Conservation (phyloP, 2,113 vertebrate species). For the Laticauda colubrina region DNA sequence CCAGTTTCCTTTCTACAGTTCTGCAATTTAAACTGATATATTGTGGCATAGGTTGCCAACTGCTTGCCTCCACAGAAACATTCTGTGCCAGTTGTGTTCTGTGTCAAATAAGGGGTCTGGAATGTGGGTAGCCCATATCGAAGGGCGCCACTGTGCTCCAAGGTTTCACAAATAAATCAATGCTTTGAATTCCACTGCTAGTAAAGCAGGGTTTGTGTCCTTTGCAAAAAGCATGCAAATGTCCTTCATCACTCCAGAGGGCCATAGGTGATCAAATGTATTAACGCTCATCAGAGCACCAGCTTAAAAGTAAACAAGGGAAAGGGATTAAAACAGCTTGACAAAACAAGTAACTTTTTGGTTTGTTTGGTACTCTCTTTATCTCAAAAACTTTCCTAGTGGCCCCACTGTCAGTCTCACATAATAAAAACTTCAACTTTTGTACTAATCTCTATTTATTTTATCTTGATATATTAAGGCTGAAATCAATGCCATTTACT, state of each 20-base stretch:
- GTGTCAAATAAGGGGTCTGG: constrained; percentile 34
- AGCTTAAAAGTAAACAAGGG: constrained; percentile 42
- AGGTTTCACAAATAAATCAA: constrained; percentile 42
- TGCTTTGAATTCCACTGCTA: constrained; percentile 37
- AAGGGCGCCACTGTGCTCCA: constrained; percentile 48
- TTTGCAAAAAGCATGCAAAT: constrained; percentile 37
- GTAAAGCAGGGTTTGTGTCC: constrained; percentile 40
- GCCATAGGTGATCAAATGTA: constrained; percentile 56
- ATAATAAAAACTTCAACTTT: constrained; percentile 50
- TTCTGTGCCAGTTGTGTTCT: constrained; percentile 34
- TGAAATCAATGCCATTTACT: constrained; percentile 62
- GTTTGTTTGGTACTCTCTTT: constrained; percentile 22
- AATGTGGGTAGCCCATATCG: constrained; percentile 52
- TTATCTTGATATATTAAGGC: constrained; percentile 49
- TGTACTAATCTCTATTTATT: constrained; percentile 66
- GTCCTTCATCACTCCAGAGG: constrained; percentile 44
- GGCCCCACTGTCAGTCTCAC: constrained; percentile 36
- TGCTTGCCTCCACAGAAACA: constrained; percentile 45
- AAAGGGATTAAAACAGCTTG: constrained; percentile 41
- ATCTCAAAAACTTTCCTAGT: constrained; percentile 36
- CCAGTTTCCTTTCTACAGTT: not conserved
- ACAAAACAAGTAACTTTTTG: constrained; percentile 31
- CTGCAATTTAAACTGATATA: not conserved
- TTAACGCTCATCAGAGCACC: constrained; percentile 37
- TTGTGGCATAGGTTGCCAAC: constrained; percentile 52